phyloP scores from a whole-genome alignment of 2,113 vertebrate genomes.

The Physeter macrocephalus region DNA sequence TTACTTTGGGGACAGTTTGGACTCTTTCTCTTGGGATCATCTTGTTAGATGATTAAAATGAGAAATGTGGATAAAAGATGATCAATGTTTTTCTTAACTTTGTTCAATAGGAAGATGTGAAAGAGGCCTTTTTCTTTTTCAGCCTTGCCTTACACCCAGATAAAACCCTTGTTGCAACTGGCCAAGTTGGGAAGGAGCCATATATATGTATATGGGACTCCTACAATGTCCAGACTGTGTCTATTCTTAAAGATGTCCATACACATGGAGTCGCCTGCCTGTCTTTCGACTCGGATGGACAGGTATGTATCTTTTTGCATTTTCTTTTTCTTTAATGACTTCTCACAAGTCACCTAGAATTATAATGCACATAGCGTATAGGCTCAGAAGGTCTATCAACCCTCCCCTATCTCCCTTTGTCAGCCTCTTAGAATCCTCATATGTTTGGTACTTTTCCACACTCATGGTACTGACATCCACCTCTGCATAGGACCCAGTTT shows the following conservation, averaged over 20 bases:
- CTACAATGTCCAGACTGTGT: slow-evolving; percentile 89
- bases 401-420: not conserved
- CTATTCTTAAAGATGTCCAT: slow-evolving; percentile 94
- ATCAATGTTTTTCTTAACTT: slow-evolving; percentile 12
- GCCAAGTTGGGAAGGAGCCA: slow-evolving; percentile 97
- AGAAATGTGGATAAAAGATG: slow-evolving; percentile 34
- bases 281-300: slow-evolving; percentile 93
- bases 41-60: slow-evolving; percentile 18
- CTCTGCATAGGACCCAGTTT: not conserved
- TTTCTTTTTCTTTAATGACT: not conserved
- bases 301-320: slow-evolving; percentile 83
- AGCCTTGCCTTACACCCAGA: slow-evolving; percentile 97
- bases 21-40: slow-evolving; percentile 24
- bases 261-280: slow-evolving; percentile 96
- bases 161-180: slow-evolving; percentile 93
- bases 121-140: slow-evolving; percentile 65
- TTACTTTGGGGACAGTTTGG: not conserved
- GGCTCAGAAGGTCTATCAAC: not conserved
- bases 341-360: not conserved
- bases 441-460: not conserved
- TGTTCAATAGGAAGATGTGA: slow-evolving; percentile 34
- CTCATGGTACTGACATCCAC: not conserved
- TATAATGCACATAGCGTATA: not conserved
- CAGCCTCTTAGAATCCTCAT: not conserved
- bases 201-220: slow-evolving; percentile 97